These are phyloP conservation scores for Siniperca scherzeri DNA, from an alignment of 2,797 vertebrate species.

Conservation along the genomic window DNA sequence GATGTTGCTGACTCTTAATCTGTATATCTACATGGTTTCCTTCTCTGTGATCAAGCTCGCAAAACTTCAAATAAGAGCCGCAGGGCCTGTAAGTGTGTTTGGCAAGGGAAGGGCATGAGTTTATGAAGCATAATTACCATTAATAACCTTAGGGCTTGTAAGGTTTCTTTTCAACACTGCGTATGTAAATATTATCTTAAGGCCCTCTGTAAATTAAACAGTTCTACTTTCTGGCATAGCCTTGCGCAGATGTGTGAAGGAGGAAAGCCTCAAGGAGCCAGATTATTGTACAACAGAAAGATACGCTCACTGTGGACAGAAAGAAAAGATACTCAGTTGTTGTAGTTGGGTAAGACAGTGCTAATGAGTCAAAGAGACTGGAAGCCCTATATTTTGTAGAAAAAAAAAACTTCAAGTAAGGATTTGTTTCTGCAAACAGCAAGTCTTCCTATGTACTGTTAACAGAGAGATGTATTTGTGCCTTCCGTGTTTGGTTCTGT, in stretches of 20 bases:
- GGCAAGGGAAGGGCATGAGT: conserved; percentile 73
- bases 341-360: not conserved
- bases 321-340: conserved; percentile 37
- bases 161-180: conserved; percentile 75
- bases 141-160: conserved; percentile 77
- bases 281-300: conserved; percentile 41
- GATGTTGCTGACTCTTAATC: conserved; percentile 75
- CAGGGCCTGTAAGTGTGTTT: conserved; percentile 67
- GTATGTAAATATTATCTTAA: conserved; percentile 81
- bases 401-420: conserved; percentile 15
- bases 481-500: conserved; percentile 23
- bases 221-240: conserved; percentile 61
- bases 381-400: conserved; percentile 11
- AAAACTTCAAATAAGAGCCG: conserved; percentile 71
- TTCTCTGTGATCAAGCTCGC: conserved; percentile 64
- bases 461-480: conserved; percentile 23
- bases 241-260: conserved; percentile 42
- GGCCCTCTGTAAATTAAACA: conserved; percentile 73
- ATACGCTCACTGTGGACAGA: conserved; percentile 31
- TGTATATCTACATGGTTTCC: conserved; percentile 69
- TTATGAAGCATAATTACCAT: conserved; percentile 77
- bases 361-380: conserved; percentile 20
- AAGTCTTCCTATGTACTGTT: conserved; percentile 4
- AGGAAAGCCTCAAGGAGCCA: conserved; percentile 40
- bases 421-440: not conserved